Evolutionary conservation across 2,888 invertebrate genomes (phyloP).

Genomic region (Cataglyphis cursor): DNA sequence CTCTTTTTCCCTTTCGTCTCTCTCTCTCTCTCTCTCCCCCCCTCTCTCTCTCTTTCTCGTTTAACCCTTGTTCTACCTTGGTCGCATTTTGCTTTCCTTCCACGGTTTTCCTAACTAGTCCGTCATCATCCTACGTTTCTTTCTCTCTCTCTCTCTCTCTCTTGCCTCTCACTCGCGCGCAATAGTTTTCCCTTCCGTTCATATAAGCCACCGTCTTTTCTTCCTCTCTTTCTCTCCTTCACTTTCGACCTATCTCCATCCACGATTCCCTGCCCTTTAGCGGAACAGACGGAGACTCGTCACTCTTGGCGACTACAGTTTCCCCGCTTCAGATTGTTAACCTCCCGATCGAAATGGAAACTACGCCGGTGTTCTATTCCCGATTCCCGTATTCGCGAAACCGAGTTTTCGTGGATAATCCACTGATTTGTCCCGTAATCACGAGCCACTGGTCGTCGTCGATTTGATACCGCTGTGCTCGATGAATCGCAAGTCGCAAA

Average conservation of each 20-base stretch:
- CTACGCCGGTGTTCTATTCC: slow-evolving; percentile 36
- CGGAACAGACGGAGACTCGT: slow-evolving; percentile 34
- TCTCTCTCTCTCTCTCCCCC: background rate
- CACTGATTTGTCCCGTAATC: slow-evolving; percentile 53
- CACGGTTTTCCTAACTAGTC: slow-evolving; percentile 21
- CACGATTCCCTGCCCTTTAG: slow-evolving; percentile 34
- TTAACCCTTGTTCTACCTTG: background rate
- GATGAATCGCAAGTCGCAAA: slow-evolving; percentile 9
- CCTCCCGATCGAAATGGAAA: slow-evolving; percentile 39
- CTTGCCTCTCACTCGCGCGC: background rate
- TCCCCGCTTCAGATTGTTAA: slow-evolving; percentile 18
- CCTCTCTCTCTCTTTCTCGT: background rate
- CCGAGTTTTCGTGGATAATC: slow-evolving; percentile 47
- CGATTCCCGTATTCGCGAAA: slow-evolving; percentile 24
- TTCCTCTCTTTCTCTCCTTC: slow-evolving; percentile 34
- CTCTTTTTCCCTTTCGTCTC: slow-evolving; percentile 16
- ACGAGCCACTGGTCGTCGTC: slow-evolving; percentile 32
- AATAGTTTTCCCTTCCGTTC: background rate
- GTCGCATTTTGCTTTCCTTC: slow-evolving; percentile 27
- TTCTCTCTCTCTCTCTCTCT: slow-evolving; percentile 15
- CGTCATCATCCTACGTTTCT: slow-evolving; percentile 58
- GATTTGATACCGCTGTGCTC: slow-evolving; percentile 8
- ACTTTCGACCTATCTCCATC: slow-evolving; percentile 16
- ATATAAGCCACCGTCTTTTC: background rate
- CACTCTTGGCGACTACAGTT: slow-evolving; percentile 19